Evolutionary conservation across 2,797 vertebrate genomes (phyloP).

Genomic region (Poecilia velifera): DNA sequence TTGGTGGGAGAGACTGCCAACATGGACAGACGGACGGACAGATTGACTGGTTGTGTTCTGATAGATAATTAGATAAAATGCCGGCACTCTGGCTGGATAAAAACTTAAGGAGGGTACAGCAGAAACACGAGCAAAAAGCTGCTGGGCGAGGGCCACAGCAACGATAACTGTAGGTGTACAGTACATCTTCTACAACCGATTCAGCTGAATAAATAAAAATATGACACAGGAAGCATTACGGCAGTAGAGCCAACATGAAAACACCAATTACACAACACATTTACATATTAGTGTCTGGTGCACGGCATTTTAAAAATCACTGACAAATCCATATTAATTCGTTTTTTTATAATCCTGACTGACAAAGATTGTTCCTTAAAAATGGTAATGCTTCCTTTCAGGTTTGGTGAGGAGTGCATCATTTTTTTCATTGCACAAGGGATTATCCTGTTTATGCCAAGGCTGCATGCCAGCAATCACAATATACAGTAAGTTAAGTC

Average conservation of each 20-base stretch:
- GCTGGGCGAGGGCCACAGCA: constrained; percentile 23
- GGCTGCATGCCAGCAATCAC: constrained; percentile 46
- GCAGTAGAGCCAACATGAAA: not conserved
- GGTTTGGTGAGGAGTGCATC: constrained; percentile 28
- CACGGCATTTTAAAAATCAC: constrained; percentile 36
- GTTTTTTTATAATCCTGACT: constrained; percentile 45
- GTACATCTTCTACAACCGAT: constrained; percentile 15
- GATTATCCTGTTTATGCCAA: constrained; percentile 48
- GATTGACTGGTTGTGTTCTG: constrained; percentile 71
- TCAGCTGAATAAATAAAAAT: constrained; percentile 10
- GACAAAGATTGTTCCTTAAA: constrained; percentile 46
- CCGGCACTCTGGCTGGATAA: constrained; percentile 58
- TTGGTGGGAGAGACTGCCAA: constrained; percentile 48
- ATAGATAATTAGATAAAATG: constrained; percentile 75
- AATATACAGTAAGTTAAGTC: constrained; percentile 44
- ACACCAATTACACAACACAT: constrained; percentile 25
- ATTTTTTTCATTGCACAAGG: constrained; percentile 34
- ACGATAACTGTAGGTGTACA: constrained; percentile 7
- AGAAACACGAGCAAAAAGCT: constrained; percentile 21
- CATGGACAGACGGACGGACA: constrained; percentile 70
- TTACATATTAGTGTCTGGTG: constrained; percentile 21
- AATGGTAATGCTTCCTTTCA: constrained; percentile 24
- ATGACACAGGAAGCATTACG: constrained; percentile 1
- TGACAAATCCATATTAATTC: constrained; percentile 48
- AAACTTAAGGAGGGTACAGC: constrained; percentile 42